Evolutionary conservation across 1,140 invertebrate genomes (phyloP), one percentile per base, ranked within the genome.

Genomic region (Temnothorax curvispinosus): DNA sequence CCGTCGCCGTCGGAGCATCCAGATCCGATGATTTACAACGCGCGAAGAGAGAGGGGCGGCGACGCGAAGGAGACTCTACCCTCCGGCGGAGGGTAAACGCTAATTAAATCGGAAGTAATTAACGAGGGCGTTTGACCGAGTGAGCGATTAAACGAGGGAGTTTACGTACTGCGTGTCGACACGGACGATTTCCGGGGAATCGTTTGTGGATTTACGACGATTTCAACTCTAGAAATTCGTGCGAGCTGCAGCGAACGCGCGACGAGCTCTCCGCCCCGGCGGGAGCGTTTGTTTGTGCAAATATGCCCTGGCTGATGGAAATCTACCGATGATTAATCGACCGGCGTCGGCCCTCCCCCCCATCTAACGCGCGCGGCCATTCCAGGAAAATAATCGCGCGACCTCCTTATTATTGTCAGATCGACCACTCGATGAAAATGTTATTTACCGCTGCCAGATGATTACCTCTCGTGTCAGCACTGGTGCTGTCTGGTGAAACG

Each of bases 51-150:
- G 18, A 50, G n/a, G n/a, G 18, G 13, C 27, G 18, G 13, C 27
- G 27, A 27, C 27, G 3, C 62, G 21, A n/a, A 27, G 47, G 62
- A 80, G 47, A 71, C 38, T 47, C 67, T 47, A 60, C 67, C 52
- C 38, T 58, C 27, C 81, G 47, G 27, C 84, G 78, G 88, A 87
- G 85, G 84, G 76, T 76, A 58, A 90, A 62, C 85, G 84, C 85
- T 91, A 90, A 91, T 91, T 91, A 91, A 91, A 91, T 89, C 80
- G 89, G 87, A 89, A 86, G 87, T 91, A 91, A 91, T 91, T 90
- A 91, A 91, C 87, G 89, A 88, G 87, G 38, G 80, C 88, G 87
- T 84, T 71, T 91, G 87, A 80, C 85, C 90, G 80, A 87, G 81
- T 44, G 87, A 86, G 78, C 87, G 88, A 91, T 91, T 91, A 90